phyloP scores from a whole-genome alignment of 1,140 invertebrate genomes.

The Steinernema khuongi region DNA sequence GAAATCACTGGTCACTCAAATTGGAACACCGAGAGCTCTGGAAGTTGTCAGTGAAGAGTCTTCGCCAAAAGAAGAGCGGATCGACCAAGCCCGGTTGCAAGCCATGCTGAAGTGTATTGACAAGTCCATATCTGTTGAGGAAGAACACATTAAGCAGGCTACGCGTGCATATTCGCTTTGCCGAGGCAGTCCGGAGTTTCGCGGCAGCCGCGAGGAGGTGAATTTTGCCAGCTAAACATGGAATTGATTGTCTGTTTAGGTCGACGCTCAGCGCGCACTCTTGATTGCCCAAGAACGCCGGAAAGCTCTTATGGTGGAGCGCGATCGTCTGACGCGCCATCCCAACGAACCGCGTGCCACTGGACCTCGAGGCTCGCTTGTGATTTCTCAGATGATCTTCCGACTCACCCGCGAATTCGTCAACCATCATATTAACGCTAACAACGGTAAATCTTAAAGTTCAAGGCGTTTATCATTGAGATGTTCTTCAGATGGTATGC shows the following conservation, averaged over 20 bases:
- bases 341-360: neutral
- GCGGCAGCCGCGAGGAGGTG: neutral
- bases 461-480: neutral
- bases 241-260: too few species aligned
- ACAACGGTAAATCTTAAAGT: neutral
- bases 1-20: neutral
- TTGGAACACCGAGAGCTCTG: neutral
- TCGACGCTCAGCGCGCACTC: neutral
- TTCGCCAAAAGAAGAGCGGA: neutral
- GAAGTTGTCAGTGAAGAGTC: neutral
- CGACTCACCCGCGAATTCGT: neutral
- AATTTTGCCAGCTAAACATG: too few species aligned
- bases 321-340: neutral
- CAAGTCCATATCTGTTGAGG: neutral
- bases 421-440: neutral
- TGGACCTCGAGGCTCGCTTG: neutral
- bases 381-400: neutral
- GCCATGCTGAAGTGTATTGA: neutral
- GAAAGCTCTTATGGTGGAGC: neutral
- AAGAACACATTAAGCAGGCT: conserved; percentile 7
- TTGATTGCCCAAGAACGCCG: neutral
- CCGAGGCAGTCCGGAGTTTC: neutral
- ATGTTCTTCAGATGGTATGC: neutral
- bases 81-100: neutral
- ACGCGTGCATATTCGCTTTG: neutral